These are phyloP conservation scores for Geotrupes spiniger DNA, from an alignment of 2,888 invertebrate genomes.

Conservation along the genomic window DNA sequence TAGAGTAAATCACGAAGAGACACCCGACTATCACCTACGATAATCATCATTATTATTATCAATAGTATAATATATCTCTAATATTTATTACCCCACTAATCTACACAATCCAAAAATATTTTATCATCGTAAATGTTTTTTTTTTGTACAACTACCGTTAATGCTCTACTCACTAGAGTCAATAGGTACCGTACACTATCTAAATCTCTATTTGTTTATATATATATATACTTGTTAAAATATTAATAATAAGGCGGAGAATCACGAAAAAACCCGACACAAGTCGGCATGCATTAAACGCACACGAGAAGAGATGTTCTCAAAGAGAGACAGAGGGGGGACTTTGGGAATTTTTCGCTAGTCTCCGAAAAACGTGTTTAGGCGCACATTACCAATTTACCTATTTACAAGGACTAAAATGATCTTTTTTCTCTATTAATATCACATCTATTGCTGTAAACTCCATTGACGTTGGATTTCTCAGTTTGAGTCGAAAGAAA, in stretches of 20 bases:
- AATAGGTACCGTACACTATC: slow-evolving; percentile 41
- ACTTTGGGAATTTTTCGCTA: not conserved
- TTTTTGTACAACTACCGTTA: slow-evolving; percentile 43
- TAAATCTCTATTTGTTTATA: not conserved
- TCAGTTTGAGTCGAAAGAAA: not conserved
- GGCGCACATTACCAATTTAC: slow-evolving; percentile 15
- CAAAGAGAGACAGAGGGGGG: too few relatives aligned
- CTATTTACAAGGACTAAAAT: slow-evolving; percentile 28
- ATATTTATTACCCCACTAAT: slow-evolving; percentile 38
- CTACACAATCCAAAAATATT: slow-evolving; percentile 52
- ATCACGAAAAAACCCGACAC: not conserved
- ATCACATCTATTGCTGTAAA: slow-evolving; percentile 39
- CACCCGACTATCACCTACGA: too few relatives aligned
- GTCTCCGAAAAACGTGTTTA: not conserved
- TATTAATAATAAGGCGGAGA: slow-evolving; percentile 9
- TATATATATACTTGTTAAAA: not conserved
- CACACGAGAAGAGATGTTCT: too few relatives aligned
- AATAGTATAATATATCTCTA: slow-evolving; percentile 18
- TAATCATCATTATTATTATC: not conserved
- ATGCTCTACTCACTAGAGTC: slow-evolving; percentile 42
- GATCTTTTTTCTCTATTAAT: slow-evolving; percentile 30
- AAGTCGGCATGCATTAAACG: too few relatives aligned
- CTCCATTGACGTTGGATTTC: slow-evolving; percentile 28
- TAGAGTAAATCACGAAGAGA: not conserved
- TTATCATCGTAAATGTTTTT: slow-evolving; percentile 32